Evolutionary conservation across 2,888 invertebrate species (phyloP).

Genomic region (Corbicula japonica): DNA sequence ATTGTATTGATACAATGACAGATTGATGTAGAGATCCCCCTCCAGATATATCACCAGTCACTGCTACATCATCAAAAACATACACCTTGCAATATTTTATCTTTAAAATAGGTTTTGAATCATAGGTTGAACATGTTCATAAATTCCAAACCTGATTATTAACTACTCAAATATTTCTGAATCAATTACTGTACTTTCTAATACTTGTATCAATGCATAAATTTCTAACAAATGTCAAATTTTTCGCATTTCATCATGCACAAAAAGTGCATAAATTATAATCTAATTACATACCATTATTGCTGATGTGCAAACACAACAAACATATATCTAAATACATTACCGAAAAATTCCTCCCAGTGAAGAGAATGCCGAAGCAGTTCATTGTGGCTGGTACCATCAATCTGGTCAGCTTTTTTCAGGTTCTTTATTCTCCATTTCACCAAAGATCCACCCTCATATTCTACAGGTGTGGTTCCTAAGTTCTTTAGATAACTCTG

Average conservation of each 20-base stretch:
- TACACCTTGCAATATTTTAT: too few species aligned
- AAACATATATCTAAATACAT: conserved; percentile 21
- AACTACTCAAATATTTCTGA: too few species aligned
- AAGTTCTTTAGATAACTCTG: conserved; percentile 12
- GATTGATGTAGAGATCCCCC: background rate
- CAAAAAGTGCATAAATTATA: too few species aligned
- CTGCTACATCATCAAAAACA: too few species aligned
- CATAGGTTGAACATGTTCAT: background rate
- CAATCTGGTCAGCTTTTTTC: conserved; percentile 21
- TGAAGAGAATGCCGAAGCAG: conserved; percentile 52
- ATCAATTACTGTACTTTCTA: too few species aligned
- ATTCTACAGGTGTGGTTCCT: conserved; percentile 28
- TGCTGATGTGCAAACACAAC: background rate
- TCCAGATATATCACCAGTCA: background rate
- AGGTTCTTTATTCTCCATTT: conserved; percentile 46
- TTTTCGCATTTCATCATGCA: too few species aligned
- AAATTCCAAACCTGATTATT: background rate
- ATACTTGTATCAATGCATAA: too few species aligned
- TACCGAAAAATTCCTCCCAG: conserved; percentile 68
- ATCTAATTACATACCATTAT: background rate
- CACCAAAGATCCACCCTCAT: conserved; percentile 49
- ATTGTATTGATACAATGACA: conserved; percentile 5
- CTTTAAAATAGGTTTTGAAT: too few species aligned
- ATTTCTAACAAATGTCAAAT: too few species aligned
- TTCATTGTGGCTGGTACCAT: conserved; percentile 29